Base-by-base conservation (phyloP, 2,888 invertebrate genomes). In the Bhutanitis thaidina region DNA sequence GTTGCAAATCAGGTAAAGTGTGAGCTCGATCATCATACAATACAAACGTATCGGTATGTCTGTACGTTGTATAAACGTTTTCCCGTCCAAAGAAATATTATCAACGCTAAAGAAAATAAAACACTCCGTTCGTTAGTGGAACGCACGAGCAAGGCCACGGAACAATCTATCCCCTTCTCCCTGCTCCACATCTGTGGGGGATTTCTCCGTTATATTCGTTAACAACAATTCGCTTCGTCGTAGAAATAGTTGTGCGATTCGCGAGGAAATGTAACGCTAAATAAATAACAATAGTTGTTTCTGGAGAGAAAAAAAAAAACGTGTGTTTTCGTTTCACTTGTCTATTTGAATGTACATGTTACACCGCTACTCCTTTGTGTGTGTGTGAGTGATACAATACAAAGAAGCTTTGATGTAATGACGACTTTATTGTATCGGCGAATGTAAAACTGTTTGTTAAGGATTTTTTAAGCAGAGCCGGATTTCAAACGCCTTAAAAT, bases 21-120 rank as follows among this genome's bases (percentile, higher is more conserved):
- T n/a, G n/a, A n/a, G n/a, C n/a, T n/a, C n/a, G n/a, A 20, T 41
- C 29, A 40, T 12, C n/a, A 27, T 20, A 20, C 20, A 5, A 5
- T 5, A 20, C 20, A 20, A 39, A 47, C 20, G 39, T 45, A 37
- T 10, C 29, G 13, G 32, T 32, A 43, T 38, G 16, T 30, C 20
- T 36, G 49, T 43, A 12, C 38, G 10, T 35, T 20, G 25, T 34
- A 34, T 7, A 36, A 32, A 13, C 25, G 27, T 14, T 13, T 32
- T 30, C 14, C 30, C 20, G 32, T 12, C 30, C 38, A 38, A 49
- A 49, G 49, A 49, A 49, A 43, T 49, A 49, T 49, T 49, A 49
- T 47, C 39, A 39, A 14, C 43, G 34, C 16, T 37, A 37, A 37
- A 32, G 43, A 43, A 43, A 38, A 36, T 29, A 37, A 34, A 49